Evolutionary conservation across 1,140 invertebrate genomes (phyloP), one percentile per base, ranked within the genome.

Genomic region (Liolophura sinensis): DNA sequence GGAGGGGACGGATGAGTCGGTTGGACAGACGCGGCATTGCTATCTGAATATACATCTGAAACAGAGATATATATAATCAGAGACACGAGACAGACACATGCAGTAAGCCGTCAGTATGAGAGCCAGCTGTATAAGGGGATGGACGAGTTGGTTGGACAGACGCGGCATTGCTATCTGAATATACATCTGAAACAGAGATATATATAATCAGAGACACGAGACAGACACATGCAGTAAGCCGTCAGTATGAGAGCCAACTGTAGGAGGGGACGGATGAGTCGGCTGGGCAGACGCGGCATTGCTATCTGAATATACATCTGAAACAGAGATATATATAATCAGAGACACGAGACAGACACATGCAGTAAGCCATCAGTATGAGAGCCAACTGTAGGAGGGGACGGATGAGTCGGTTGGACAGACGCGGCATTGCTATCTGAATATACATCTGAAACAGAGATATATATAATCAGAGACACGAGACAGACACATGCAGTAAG

Each of bases 121-220:
- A 58, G 77, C 20, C 14, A 77, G 71, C 68, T 84, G 93, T 15
- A 94, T 78, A 15, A 91, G 87, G 74, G 93, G 92, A 64, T 88
- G 89, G 9, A 94, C 77, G 46, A 96, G 83, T 52, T 67, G 66
- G 27, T 75, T 62, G 12, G 70, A 64, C 77, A 90, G 91, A 62
- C 91, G 91, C 88, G 91, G n/a, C 86, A 91, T 88, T 62, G 92
- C 87, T 48, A 89, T 85, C 78, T 96, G 93, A 12, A 97, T 79
- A 77, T 96, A 96, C 47, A 96, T 86, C 94, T 96, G 86, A 48
- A 88, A 87, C 54, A 64, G 31, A 5, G 31, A 40, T 9, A 40
- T n/a, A n/a, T 98, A 85, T 97, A 96, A 87, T 98, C 92, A 0
- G 93, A 93, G 24, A 98, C 89, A 27, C 96, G 87, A 5, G 93